Base-by-base conservation (phyloP, 2,797 vertebrate species). In the Sebastes reedi region DNA sequence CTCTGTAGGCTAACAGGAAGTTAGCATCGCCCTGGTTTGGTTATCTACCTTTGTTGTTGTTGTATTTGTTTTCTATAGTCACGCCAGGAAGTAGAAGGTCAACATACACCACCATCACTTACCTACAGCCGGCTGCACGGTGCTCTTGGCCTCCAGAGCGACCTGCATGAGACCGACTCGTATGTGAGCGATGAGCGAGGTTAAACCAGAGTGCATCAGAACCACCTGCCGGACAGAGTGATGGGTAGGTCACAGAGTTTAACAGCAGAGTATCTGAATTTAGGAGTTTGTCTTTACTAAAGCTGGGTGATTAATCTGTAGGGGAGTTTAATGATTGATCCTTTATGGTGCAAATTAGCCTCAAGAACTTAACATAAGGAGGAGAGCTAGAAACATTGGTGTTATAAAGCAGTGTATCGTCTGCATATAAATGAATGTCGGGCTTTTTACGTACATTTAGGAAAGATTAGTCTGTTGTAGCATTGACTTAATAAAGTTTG, bases 131-230 rank as follows among this genome's bases (percentile, higher is more conserved):
- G 95, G 95, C 29, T 96, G 84, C 32, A 97, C 95, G 0, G 90
- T 95, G 72, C 95, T 96, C 88, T 97, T 96, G 29, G 96, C 93
- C 94, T 97, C 97, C 79, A 98, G 90, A 11, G 96, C 95, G 20
- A 92, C 96, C 88, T 97, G 96, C 95, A 97, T 96, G 72, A 85
- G 95, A 1, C 96, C 96, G 4, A 97, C 94, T 81, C 96, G 94
- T 75, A 97, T 95, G 84, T 96, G 96, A 66, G 96, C 96, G 0
- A 97, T 98, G 71, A 97, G 94, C 4, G 95, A 98, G 4, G 96
- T 97, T 69, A 97, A 39, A 10, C 95, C 95, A 6, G 94, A 25
- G 0, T 98, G 96, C 77, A 96, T 68, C 83, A 97, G 87, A 55
- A 97, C 94, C 84, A 97, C 95, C 97, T 97, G 82, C 67, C 58